Evolutionary conservation across 2,797 vertebrate genomes (phyloP), one percentile per base, ranked within the genome.

Genomic region (Allobates femoralis): DNA sequence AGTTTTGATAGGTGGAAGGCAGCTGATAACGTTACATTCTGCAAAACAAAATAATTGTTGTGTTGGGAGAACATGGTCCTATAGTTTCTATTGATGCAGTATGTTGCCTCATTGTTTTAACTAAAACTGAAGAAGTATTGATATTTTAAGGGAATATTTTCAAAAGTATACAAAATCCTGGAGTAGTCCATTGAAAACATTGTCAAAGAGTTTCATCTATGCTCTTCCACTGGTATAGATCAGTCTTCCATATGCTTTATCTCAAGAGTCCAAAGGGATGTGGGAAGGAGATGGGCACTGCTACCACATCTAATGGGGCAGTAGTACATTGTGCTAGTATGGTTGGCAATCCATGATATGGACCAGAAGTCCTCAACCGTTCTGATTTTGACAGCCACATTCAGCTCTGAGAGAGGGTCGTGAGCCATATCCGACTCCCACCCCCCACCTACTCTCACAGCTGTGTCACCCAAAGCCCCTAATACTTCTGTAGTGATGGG

Each of bases 1-100:
- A 30, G 16, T 23, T 75, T 28, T 81, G 69, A 76, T 81, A 55
- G 66, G 67, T 51, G 56, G 60, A 67, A 66, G 34, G 60, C 50
- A 66, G 37, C 46, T 66, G 51, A 81, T 55, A 81, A 26, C 10
- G 12, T 56, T 86, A 76, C 74, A 51, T 50, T 86, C 23, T 76
- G 46, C 30, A 53, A 21, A 53, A 71, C 77, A 10, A 23, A 69
- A 55, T 81, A 30, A 37, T 19, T 69, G 46, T 51, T 26, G 66
- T 73, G 34, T 16, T n/a, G 5, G 55, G 19, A 56, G 6, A 71
- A 56, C 30, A 34, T 3, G 19, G 66, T 19, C 30, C 66, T 37
- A 8, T 21, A 3, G 23, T 26, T 12, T 60, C 56, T 58, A 19
- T 19, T 18, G 18, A 32, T 32, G 19, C 30, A 3, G 26, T 15